Conservation (phyloP, 2,888 invertebrate species). For the Cataglyphis albicans region DNA sequence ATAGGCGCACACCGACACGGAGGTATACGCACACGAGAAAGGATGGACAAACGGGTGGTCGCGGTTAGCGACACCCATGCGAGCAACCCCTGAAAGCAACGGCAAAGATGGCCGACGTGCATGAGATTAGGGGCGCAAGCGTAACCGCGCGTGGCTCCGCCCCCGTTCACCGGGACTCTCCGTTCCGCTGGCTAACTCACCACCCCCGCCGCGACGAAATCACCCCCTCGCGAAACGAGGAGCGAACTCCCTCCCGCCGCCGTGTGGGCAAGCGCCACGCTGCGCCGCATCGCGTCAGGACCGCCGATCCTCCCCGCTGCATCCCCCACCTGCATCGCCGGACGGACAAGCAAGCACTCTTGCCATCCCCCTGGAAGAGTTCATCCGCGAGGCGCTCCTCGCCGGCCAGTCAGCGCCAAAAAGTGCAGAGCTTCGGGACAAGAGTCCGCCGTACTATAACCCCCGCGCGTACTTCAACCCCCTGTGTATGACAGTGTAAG, state of each 20-base stretch:
- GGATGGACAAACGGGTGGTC: conserved; percentile 79
- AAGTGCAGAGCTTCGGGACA: conserved; percentile 75
- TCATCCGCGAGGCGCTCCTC: conserved; percentile 80
- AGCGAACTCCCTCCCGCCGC: conserved; percentile 67
- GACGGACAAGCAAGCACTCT: conserved; percentile 57
- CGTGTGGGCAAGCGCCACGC: conserved; percentile 68
- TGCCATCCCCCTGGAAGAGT: conserved; percentile 72
- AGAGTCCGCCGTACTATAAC: conserved; percentile 62
- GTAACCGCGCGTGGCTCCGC: conserved; percentile 70
- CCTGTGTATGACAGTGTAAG: conserved; percentile 37
- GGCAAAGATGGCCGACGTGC: conserved; percentile 82
- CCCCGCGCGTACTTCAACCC: conserved; percentile 40
- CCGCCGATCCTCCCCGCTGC: conserved; percentile 59
- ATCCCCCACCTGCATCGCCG: conserved; percentile 53
- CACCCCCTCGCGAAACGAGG: conserved; percentile 56
- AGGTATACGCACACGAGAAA: conserved; percentile 64
- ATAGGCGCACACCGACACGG: not conserved
- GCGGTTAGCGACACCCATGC: conserved; percentile 81
- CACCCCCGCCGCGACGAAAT: conserved; percentile 25
- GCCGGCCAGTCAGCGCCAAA: conserved; percentile 81
- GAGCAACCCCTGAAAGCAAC: conserved; percentile 72
- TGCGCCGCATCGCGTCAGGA: conserved; percentile 60
- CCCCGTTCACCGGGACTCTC: conserved; percentile 61
- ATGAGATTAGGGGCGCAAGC: conserved; percentile 77
- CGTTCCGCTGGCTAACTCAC: conserved; percentile 63